Evolutionary conservation across 2,113 vertebrate species (phyloP), one percentile per base, ranked within the genome.

Genomic region (Cephalopterus ornatus): DNA sequence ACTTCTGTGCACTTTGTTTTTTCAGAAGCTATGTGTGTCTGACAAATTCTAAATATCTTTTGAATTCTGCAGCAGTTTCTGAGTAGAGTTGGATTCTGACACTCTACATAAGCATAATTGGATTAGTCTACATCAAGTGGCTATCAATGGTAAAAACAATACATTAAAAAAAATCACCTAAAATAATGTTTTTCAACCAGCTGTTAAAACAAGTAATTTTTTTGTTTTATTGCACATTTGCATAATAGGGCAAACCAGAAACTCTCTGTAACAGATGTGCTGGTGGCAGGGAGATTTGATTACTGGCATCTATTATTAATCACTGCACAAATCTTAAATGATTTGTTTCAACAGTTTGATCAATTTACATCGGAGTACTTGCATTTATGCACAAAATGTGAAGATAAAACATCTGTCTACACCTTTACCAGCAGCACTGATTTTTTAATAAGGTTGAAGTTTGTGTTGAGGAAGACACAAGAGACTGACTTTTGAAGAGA

Each of bases 251-350:
- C 96, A 97, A 98, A 98, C 97, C 95, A 98, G 94, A 97, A 97
- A 96, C 86, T 97, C 96, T 97, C 93, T 89, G 94, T 97, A 98
- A 98, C 98, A 98, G 98, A 98, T 98, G 98, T 97, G 98, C 85
- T 97, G 91, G 97, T 98, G 97, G 97, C 96, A 96, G 96, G 96
- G 89, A 98, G 94, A 98, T 98, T 98, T 98, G 98, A 98, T 98
- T 98, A 98, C 97, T 98, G 95, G 95, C 97, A 97, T 97, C 96
- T 97, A 95, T 98, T 98, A 98, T 98, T 98, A 98, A 98, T 98
- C 98, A 98, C 97, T 97, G 94, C 96, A 97, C 97, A 98, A 98
- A 98, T 98, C 97, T 98, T 98, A 98, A 98, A 98, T 98, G 97
- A 98, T 98, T 98, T 98, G 97, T 98, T 98, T 98, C 97, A 97